These are phyloP conservation scores for Tiliacea aurago DNA, from an alignment of 2,888 invertebrate genomes.

Conservation along the genomic window DNA sequence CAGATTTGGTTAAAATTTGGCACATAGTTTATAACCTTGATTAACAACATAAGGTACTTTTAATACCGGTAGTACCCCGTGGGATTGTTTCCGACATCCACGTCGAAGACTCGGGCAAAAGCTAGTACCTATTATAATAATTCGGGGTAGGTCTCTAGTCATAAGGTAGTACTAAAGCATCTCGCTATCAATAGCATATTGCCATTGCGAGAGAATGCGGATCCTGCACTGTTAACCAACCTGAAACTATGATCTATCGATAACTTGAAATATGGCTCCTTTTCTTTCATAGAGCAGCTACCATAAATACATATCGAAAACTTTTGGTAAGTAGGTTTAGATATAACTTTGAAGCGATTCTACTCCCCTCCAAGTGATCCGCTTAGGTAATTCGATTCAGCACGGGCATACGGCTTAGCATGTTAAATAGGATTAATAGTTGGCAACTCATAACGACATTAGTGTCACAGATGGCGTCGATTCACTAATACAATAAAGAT, in stretches of 20 bases:
- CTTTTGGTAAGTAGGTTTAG: not conserved
- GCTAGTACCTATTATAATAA: not conserved
- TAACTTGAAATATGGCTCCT: not conserved
- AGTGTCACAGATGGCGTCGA: constrained; percentile 23
- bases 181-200: not conserved
- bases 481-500: not conserved
- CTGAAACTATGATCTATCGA: too few species aligned
- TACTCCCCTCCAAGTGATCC: constrained; percentile 29
- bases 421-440: constrained; percentile 61
- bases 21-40: too few species aligned
- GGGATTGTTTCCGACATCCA: too few species aligned
- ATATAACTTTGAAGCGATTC: constrained; percentile 11
- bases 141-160: not conserved
- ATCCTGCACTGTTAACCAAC: not conserved
- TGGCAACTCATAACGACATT: constrained; percentile 50
- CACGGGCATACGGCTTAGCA: constrained; percentile 31
- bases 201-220: not conserved
- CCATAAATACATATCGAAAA: not conserved
- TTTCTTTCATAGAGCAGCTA: not conserved
- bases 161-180: not conserved
- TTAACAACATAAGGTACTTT: too few species aligned
- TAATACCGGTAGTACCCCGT: too few species aligned
- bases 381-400: constrained; percentile 39
- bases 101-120: too few species aligned
- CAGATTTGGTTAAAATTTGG: too few species aligned